These are phyloP conservation scores for Stichopus horrens DNA, from an alignment of 53 echinoderm and acorn worm species.

Conservation along the genomic window DNA sequence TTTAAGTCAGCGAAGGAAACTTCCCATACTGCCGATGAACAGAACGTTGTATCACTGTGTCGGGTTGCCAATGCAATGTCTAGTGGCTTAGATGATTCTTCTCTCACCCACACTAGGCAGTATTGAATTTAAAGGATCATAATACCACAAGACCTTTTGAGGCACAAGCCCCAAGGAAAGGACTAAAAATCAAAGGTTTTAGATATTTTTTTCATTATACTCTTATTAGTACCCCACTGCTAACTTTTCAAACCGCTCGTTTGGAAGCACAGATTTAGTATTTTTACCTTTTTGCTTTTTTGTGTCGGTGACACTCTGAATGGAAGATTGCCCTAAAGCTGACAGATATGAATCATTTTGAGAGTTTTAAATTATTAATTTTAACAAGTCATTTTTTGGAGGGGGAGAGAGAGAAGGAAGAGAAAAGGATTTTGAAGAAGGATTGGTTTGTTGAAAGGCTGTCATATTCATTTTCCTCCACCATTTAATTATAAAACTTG, in stretches of 20 bases:
- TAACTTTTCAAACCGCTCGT: not conserved
- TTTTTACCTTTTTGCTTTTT: not conserved
- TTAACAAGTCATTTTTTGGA: not conserved
- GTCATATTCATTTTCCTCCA: not conserved
- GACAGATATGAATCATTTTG: conserved; percentile 11
- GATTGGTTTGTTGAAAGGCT: not conserved
- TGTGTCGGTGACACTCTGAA: not conserved
- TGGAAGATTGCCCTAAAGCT: not conserved
- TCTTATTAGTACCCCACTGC: not conserved
- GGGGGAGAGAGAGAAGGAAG: too few relatives aligned
- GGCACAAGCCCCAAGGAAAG: not conserved
- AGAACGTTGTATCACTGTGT: not conserved
- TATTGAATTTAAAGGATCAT: not conserved
- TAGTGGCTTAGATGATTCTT: not conserved
- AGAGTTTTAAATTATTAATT: not conserved
- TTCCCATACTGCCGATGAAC: not conserved
- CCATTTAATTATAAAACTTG: not conserved
- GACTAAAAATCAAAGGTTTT: not conserved
- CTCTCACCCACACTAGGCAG: not conserved
- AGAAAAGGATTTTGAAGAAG: not conserved
- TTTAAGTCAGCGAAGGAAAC: conserved; percentile 1
- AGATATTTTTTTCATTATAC: not conserved
- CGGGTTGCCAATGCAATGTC: not conserved
- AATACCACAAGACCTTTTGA: not conserved
- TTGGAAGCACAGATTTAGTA: not conserved